Evolutionary conservation across 1,140 invertebrate genomes (phyloP).

Genomic region (Batillaria attramentaria): DNA sequence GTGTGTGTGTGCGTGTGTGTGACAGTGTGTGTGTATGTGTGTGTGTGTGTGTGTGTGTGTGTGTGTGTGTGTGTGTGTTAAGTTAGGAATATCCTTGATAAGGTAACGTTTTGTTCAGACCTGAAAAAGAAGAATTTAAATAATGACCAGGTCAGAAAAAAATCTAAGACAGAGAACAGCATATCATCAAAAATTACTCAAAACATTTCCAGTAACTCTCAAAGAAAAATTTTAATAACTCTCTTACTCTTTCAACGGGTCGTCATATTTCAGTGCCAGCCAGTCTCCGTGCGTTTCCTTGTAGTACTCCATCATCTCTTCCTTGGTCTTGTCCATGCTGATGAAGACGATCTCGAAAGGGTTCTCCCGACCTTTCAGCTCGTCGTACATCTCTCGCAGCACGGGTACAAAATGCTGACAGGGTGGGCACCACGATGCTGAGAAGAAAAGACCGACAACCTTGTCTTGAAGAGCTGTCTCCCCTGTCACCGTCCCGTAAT

Average conservation of each 20-base stretch:
- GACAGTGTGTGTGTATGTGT: too few species aligned
- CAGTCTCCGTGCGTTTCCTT: constrained; percentile 70
- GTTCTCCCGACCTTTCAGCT: constrained; percentile 76
- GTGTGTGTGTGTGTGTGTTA: too few species aligned
- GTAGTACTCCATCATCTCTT: constrained; percentile 78
- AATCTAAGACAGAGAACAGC: not conserved
- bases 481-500: constrained; percentile 19
- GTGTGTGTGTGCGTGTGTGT: too few species aligned
- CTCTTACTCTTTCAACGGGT: constrained; percentile 51
- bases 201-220: too few species aligned
- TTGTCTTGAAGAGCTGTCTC: constrained; percentile 37
- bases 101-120: constrained; percentile 11
- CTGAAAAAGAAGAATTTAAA: not conserved
- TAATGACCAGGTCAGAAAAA: not conserved
- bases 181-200: not conserved
- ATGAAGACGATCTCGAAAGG: constrained; percentile 80
- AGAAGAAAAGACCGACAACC: constrained; percentile 71
- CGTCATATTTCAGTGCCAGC: constrained; percentile 52
- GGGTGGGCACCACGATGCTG: constrained; percentile 75
- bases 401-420: constrained; percentile 72
- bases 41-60: too few species aligned
- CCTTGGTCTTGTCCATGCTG: constrained; percentile 78
- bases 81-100: too few species aligned
- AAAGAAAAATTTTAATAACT: not conserved
- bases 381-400: constrained; percentile 70